These are phyloP conservation scores for Azemiops feae DNA, from an alignment of 2,113 vertebrate genomes.

Conservation along the genomic window DNA sequence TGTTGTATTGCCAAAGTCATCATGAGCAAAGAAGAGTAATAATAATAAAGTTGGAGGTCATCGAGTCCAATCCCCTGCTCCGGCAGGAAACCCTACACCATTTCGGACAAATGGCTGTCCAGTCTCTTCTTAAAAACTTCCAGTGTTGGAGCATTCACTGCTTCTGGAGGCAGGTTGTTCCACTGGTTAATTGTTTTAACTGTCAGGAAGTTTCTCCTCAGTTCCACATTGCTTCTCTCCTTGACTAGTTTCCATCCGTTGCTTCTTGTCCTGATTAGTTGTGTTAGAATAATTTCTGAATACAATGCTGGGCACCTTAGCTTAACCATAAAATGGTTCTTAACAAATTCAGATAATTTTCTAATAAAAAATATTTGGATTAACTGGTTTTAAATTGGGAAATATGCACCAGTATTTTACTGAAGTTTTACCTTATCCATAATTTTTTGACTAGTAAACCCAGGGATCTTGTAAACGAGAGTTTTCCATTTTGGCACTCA, in stretches of 20 bases:
- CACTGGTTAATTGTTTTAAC: too few species aligned
- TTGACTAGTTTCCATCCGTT: too few species aligned
- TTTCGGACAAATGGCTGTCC: too few species aligned
- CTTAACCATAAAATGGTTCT: background rate
- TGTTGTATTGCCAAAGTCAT: background rate
- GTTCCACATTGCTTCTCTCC: too few species aligned
- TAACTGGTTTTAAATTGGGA: background rate
- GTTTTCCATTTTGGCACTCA: background rate
- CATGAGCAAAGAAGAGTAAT: background rate
- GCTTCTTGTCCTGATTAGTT: too few species aligned
- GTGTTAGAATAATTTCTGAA: background rate
- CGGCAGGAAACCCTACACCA: too few species aligned
- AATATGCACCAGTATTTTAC: background rate
- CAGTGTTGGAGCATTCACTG: too few species aligned
- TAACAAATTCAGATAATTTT: background rate
- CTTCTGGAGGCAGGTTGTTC: too few species aligned
- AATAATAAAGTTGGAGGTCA: too few species aligned
- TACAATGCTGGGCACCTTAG: background rate
- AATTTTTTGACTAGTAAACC: background rate
- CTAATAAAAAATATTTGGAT: background rate
- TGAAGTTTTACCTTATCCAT: background rate
- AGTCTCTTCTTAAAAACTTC: too few species aligned
- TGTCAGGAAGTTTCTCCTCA: too few species aligned
- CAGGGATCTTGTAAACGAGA: background rate
- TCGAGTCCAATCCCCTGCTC: too few species aligned